These are phyloP conservation scores for Eupithecia dodoneata DNA, from an alignment of 2,888 invertebrate genomes.

Conservation along the genomic window DNA sequence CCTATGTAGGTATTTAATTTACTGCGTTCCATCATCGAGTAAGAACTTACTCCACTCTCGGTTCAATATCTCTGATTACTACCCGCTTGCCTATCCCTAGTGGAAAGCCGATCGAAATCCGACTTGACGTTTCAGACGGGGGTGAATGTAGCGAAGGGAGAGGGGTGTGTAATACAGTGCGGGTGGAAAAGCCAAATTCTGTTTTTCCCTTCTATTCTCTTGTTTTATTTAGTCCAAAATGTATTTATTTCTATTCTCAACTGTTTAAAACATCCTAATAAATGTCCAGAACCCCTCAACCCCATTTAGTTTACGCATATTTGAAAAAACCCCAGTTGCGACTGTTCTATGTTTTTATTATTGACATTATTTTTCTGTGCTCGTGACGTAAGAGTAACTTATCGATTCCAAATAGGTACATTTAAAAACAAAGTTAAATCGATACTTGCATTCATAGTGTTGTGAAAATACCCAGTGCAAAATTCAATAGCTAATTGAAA, in stretches of 20 bases:
- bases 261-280: slow-evolving; percentile 30
- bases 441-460: slow-evolving; percentile 33
- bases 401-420: slow-evolving; percentile 31
- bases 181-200: slow-evolving; percentile 60
- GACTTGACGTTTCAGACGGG: slow-evolving; percentile 74
- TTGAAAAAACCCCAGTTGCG: slow-evolving; percentile 36
- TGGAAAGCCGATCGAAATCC: slow-evolving; percentile 71
- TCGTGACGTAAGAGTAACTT: slow-evolving; percentile 41
- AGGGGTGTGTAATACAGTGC: slow-evolving; percentile 61
- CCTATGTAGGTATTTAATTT: not conserved
- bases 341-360: slow-evolving; percentile 43
- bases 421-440: slow-evolving; percentile 24
- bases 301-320: slow-evolving; percentile 26
- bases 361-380: slow-evolving; percentile 41
- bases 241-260: slow-evolving; percentile 46
- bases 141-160: slow-evolving; percentile 64
- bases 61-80: not conserved
- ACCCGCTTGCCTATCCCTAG: slow-evolving; percentile 41
- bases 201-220: slow-evolving; percentile 63
- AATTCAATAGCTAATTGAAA: slow-evolving; percentile 33
- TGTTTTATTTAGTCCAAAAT: slow-evolving; percentile 54
- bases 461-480: slow-evolving; percentile 19
- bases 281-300: slow-evolving; percentile 26
- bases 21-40: not conserved
- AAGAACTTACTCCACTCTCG: not conserved